Conservation (phyloP, 2,888 invertebrate species). For the Caenorhabditis sp. region DNA sequence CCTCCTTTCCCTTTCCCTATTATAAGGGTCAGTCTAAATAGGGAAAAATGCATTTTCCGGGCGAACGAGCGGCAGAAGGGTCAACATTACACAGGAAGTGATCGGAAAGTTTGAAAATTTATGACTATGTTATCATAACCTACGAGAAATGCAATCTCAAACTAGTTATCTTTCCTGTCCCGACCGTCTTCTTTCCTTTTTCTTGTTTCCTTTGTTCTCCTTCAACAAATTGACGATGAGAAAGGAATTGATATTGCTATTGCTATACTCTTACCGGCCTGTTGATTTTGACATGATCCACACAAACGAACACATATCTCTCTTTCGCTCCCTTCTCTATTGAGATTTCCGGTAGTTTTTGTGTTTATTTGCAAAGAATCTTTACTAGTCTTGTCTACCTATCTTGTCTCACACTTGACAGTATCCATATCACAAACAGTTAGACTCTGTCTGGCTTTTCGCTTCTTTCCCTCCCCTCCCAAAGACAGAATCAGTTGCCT, state of each 20-base stretch:
- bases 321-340: not conserved
- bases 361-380: slow-evolving; percentile 51
- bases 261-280: no score
- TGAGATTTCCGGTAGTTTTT: slow-evolving; percentile 26
- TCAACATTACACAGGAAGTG: slow-evolving; percentile 10
- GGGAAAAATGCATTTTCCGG: no score
- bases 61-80: no score
- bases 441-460: slow-evolving; percentile 34
- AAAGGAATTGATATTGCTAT: no score
- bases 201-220: not conserved
- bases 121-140: slow-evolving; percentile 51
- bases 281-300: not conserved
- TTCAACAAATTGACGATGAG: no score
- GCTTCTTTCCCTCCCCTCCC: slow-evolving; percentile 1
- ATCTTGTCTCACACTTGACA: slow-evolving; percentile 56
- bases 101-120: slow-evolving; percentile 13
- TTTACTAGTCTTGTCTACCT: slow-evolving; percentile 36
- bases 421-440: slow-evolving; percentile 61
- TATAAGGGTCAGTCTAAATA: no score
- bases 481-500: slow-evolving; percentile 3
- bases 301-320: not conserved
- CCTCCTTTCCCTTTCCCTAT: no score
- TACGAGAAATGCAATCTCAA: slow-evolving; percentile 18
- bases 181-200: slow-evolving; percentile 1
- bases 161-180: slow-evolving; percentile 36